Conservation (phyloP, 2,797 vertebrate species). For the Myioborus miniatus region DNA sequence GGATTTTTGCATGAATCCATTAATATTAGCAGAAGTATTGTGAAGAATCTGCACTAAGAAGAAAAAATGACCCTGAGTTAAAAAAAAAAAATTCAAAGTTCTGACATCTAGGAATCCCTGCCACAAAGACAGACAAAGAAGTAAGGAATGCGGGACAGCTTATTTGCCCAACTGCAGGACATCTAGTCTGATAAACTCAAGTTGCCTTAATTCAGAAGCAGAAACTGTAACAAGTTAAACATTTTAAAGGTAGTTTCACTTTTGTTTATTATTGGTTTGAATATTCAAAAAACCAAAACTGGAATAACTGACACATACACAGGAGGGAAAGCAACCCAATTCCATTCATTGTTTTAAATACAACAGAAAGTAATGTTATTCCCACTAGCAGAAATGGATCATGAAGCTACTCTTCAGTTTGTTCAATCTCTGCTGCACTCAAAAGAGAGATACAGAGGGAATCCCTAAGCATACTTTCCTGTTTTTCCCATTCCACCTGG, state of each 20-base stretch:
- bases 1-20: background rate
- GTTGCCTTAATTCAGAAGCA: background rate
- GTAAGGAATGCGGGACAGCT: background rate
- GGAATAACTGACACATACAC: background rate
- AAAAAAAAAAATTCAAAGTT: background rate
- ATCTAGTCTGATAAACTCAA: background rate
- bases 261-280: background rate
- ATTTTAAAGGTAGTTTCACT: background rate
- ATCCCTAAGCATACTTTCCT: background rate
- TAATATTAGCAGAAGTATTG: background rate
- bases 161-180: background rate
- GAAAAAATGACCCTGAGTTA: background rate
- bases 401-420: background rate
- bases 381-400: background rate
- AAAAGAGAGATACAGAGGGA: background rate
- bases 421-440: background rate
- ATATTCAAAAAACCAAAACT: background rate
- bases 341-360: background rate
- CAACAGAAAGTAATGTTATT: background rate
- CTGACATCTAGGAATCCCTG: background rate
- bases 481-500: background rate
- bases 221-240: background rate
- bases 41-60: background rate
- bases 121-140: background rate
- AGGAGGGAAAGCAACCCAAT: background rate